Percentiles rank a stretch among this genome's conserved stretches.
These are phyloP conservation scores for Ostrea denselamellosa DNA, from an alignment of 1,140 invertebrate genomes.

Conservation along the genomic window DNA sequence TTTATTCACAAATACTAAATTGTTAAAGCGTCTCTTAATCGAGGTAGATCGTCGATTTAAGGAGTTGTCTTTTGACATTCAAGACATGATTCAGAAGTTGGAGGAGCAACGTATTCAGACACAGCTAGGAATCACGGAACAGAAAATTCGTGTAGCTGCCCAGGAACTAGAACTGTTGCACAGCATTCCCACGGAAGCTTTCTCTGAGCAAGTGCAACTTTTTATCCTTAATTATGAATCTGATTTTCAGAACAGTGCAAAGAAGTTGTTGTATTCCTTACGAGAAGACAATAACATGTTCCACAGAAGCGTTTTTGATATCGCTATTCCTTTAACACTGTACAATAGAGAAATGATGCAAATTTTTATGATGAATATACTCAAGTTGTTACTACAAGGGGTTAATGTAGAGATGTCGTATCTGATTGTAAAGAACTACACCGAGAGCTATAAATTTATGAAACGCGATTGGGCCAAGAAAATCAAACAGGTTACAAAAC, in stretches of 20 bases:
- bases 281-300: conserved; percentile 32
- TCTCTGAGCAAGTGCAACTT: neutral
- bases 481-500: neutral
- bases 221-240: conserved; percentile 46
- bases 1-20: neutral
- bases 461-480: conserved; percentile 26
- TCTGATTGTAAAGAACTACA: conserved; percentile 11
- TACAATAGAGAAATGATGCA: conserved; percentile 13
- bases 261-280: conserved; percentile 43
- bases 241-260: conserved; percentile 46
- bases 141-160: conserved; percentile 25
- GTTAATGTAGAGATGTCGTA: conserved; percentile 44
- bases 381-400: conserved; percentile 34
- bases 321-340: neutral
- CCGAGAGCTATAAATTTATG: conserved; percentile 22
- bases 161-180: conserved; percentile 40
- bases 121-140: conserved; percentile 23
- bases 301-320: conserved; percentile 14
- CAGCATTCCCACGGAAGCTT: neutral
- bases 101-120: conserved; percentile 37
- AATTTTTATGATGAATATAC: conserved; percentile 30
- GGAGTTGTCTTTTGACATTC: neutral
- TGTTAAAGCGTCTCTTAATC: neutral
- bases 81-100: neutral
- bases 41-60: conserved; percentile 28